Percentiles rank a stretch among this genome's conserved stretches.
phyloP scores from a whole-genome alignment of 2,888 invertebrate species.

The Andrena hattorfiana region DNA sequence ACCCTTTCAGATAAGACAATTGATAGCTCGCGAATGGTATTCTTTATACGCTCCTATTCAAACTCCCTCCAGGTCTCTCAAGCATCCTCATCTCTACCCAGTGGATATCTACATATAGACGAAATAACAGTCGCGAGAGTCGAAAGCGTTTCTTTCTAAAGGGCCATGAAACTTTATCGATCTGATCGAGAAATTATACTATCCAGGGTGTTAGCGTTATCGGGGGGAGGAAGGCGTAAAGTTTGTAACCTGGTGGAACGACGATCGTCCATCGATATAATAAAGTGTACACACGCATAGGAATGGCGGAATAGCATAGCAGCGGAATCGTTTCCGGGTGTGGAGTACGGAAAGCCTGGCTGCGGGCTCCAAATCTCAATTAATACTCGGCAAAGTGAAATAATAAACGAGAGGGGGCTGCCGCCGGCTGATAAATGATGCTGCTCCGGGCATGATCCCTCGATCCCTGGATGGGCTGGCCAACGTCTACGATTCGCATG shows the following conservation, averaged over 20 bases:
- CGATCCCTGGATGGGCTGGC: slow-evolving; percentile 28
- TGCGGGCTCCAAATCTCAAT: slow-evolving; percentile 72
- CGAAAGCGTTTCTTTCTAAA: too few species aligned
- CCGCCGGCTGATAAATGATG: slow-evolving; percentile 71
- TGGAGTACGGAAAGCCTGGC: slow-evolving; percentile 45
- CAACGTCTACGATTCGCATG: slow-evolving; percentile 54
- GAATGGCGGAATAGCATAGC: slow-evolving; percentile 3
- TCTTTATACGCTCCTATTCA: too few species aligned
- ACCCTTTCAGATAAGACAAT: too few species aligned
- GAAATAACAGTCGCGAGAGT: too few species aligned
- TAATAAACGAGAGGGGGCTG: slow-evolving; percentile 61
- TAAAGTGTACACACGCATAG: slow-evolving; percentile 5
- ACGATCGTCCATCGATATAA: slow-evolving; percentile 6
- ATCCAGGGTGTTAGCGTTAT: background rate
- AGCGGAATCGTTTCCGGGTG: slow-evolving; percentile 56
- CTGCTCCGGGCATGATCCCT: slow-evolving; percentile 62
- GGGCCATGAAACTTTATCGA: too few species aligned
- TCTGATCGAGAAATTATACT: background rate
- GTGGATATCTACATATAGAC: too few species aligned
- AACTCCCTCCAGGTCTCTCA: too few species aligned
- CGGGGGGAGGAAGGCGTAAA: background rate
- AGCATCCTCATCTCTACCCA: too few species aligned
- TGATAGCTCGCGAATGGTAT: too few species aligned
- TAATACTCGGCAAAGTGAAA: slow-evolving; percentile 72
- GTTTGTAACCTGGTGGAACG: slow-evolving; percentile 4